These are phyloP conservation scores for Agelastica alni DNA, from an alignment of 2,888 invertebrate species.

Conservation along the genomic window DNA sequence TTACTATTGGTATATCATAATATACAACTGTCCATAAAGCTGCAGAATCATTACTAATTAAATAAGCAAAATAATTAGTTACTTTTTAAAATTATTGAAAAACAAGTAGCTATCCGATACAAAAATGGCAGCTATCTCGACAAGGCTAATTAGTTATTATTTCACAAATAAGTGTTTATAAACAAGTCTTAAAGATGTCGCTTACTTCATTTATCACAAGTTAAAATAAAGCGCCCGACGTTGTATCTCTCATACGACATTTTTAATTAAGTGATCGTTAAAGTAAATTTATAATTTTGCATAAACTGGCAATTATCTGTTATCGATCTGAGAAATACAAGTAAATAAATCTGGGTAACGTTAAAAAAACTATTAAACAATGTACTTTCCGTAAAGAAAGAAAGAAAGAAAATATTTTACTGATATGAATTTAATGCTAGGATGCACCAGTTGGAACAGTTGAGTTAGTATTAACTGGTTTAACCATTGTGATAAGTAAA, in stretches of 20 bases:
- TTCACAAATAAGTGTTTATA: background rate
- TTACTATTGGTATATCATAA: too few relatives aligned
- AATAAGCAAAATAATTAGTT: too few relatives aligned
- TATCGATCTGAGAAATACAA: conserved; percentile 31
- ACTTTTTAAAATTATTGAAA: too few relatives aligned
- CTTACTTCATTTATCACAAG: background rate
- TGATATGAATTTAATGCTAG: too few relatives aligned
- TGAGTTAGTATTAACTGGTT: too few relatives aligned
- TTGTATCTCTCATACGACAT: conserved; percentile 3
- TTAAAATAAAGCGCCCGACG: background rate
- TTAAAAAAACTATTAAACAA: conserved; percentile 30
- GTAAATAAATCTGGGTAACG: conserved; percentile 32
- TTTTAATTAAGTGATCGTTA: conserved; percentile 25
- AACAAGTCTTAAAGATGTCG: background rate
- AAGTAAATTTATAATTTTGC: conserved; percentile 31
- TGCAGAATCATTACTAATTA: too few relatives aligned
- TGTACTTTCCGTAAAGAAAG: conserved; percentile 35
- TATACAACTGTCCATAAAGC: too few relatives aligned
- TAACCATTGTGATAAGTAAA: too few relatives aligned
- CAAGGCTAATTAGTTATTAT: background rate
- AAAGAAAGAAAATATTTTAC: too few relatives aligned
- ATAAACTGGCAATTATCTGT: conserved; percentile 32
- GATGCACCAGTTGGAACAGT: too few relatives aligned
- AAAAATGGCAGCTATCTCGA: background rate
- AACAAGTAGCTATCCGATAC: too few relatives aligned